Base-by-base conservation (phyloP, 1,140 invertebrate species). In the Matsumurasca onukii region DNA sequence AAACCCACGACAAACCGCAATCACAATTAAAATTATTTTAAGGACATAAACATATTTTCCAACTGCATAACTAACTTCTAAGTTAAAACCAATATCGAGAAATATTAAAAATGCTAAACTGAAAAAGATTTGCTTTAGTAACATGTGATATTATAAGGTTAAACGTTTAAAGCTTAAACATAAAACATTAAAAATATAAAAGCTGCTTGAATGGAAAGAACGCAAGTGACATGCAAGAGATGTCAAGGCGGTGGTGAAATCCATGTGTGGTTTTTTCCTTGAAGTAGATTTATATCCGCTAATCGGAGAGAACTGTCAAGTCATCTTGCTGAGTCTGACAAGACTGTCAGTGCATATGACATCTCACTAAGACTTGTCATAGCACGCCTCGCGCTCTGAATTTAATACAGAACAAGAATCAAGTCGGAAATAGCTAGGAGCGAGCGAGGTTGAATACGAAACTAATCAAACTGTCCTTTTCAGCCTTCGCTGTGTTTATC, bases 311-410 rank as follows among this genome's bases (percentile, higher is more conserved):
- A 59, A 27, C 55, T 59, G 55, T 59, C 55, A 59, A 15, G 55
- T 5, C 25, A 3, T 22, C 24, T n/a, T 27, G 34, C 22, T 25
- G 22, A 27, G 24, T 25, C 55, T 59, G 55, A 59, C 55, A 24
- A 24, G 49, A 22, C 25, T 59, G 55, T 59, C 55, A 59, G 15
- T 59, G 55, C 55, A 59, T 59, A 59, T 27, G 55, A 59, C 55
- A 59, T 59, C 55, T 59, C 55, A 59, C 55, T 59, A 59, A 59
- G 55, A 59, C 55, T 27, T 59, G 55, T 59, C 55, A 59, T 59
- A 24, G 55, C 55, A 27, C 30, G 24, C 55, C 55, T 59, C 30
- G 24, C 55, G 55, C 30, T 59, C 55, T 59, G 55, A 59, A 59
- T 59, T 59, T 59, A 59, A 59, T 59, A 59, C 55, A 59, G 55